Evolutionary conservation across 2,888 invertebrate genomes (phyloP), one percentile per base, ranked within the genome.

Genomic region (Hipparchia semele): DNA sequence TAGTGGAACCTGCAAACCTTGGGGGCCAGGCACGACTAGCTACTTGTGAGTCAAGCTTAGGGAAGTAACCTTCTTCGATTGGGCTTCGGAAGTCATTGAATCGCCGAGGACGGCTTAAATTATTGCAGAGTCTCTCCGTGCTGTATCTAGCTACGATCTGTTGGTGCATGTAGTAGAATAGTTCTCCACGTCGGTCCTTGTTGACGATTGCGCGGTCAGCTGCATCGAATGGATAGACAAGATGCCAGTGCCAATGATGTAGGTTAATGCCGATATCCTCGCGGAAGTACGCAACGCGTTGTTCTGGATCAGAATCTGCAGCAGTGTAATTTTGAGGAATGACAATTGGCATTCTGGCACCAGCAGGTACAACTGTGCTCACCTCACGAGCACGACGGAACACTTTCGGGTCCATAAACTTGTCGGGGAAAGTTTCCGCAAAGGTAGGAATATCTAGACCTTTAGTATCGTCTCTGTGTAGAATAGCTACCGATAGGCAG

Each of bases 211-310:
- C 80, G n/a, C 91, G 87, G 78, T 95, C 91, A 0, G 95, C 89
- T 0, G 96, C 95, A 78, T 96, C 96, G 86, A 96, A 96, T 0
- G 98, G 98, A 86, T 98, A 98, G 2, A 98, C 97, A 79, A 98
- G 94, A 87, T 98, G 98, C 98, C 98, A 98, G 85, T 98, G 98
- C 98, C 98, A 98, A 86, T 98, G 98, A 86, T 98, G 98, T 68
- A 97, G 95, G 90, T 98, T 98, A 80, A 98, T 94, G 77, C 97
- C 97, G 75, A 97, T 93, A 87, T 98, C 98, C 86, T 98, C 98
- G 59, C 98, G 95, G 95, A 97, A 98, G 89, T 98, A 98, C 51
- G 97, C 96, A 75, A 97, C 87, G 6, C 96, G 95, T 86, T 98
- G 97, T 81, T 98, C 98, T 0, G 96, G 96, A 81, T 98, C 97